phyloP scores from a whole-genome alignment of 2,113 vertebrate genomes.

The Rhinoptilus africanus region DNA sequence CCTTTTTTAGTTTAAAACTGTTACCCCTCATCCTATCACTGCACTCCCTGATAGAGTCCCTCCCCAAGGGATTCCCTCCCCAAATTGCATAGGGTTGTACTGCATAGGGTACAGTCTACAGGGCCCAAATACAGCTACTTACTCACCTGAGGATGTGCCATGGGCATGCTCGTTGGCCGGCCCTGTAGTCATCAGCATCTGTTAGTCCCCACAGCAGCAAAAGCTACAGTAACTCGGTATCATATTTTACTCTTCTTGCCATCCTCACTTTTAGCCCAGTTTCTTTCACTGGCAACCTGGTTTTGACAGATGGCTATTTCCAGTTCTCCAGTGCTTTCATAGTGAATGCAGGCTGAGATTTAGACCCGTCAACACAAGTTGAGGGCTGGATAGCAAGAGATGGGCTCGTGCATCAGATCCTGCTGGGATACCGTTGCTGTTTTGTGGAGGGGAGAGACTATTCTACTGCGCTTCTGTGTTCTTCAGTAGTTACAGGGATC shows the following conservation, averaged over 20 bases:
- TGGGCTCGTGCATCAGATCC: fast-evolving
- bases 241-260: not conserved
- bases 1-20: no score
- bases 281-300: not conserved
- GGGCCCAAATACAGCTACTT: not conserved
- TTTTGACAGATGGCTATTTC: not conserved
- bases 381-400: not conserved
- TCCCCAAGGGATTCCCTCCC: no score
- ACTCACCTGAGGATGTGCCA: fast-evolving
- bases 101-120: not conserved
- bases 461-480: not conserved
- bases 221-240: not conserved
- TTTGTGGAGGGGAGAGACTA: not conserved
- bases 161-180: not conserved
- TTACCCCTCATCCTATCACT: no score
- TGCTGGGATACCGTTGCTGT: not conserved
- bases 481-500: not conserved
- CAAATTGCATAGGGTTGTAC: not conserved
- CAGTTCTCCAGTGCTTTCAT: not conserved
- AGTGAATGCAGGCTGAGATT: not conserved
- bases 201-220: not conserved
- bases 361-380: not conserved
- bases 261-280: not conserved
- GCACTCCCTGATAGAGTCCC: no score
- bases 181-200: not conserved